phyloP scores from a whole-genome alignment of 2,113 vertebrate species.

The Ranitomeya imitator region DNA sequence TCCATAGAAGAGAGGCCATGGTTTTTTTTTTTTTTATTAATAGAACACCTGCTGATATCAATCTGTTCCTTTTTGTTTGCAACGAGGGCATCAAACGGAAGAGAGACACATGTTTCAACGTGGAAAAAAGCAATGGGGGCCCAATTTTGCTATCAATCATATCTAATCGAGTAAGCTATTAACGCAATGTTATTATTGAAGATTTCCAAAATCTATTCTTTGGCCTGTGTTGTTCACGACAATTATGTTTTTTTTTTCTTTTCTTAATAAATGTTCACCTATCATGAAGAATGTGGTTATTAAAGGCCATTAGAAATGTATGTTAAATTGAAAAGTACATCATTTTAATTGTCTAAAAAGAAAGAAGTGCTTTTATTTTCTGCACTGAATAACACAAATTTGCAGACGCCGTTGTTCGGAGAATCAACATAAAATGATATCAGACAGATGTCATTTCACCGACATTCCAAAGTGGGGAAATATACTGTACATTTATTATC shows the following conservation, averaged over 20 bases:
- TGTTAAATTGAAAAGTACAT: slow-evolving; percentile 43
- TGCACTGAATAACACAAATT: slow-evolving; percentile 28
- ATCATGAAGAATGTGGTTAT: slow-evolving; percentile 71
- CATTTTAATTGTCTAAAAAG: slow-evolving; percentile 30
- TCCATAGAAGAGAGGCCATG: slow-evolving; percentile 33
- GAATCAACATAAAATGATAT: slow-evolving; percentile 29
- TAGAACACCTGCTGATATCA: slow-evolving; percentile 52
- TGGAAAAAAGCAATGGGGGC: slow-evolving; percentile 71
- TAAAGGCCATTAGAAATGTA: slow-evolving; percentile 61
- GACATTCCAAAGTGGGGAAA: background rate
- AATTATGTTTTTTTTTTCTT: slow-evolving; percentile 71
- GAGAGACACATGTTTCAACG: slow-evolving; percentile 68
- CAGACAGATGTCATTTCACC: slow-evolving; percentile 9
- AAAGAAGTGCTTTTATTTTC: slow-evolving; percentile 46
- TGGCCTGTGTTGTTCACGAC: slow-evolving; percentile 70
- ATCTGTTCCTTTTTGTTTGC: slow-evolving; percentile 62
- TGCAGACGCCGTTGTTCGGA: background rate
- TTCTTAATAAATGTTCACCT: slow-evolving; percentile 64
- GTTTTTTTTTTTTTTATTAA: slow-evolving; percentile 56
- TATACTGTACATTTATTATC: background rate
- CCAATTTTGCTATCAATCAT: slow-evolving; percentile 81
- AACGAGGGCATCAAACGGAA: slow-evolving; percentile 67
- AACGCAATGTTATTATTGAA: slow-evolving; percentile 81
- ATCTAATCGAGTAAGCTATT: slow-evolving; percentile 80
- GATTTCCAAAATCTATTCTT: slow-evolving; percentile 75